phyloP scores from a whole-genome alignment of 1,140 invertebrate species.

The Epicauta chinensis region DNA sequence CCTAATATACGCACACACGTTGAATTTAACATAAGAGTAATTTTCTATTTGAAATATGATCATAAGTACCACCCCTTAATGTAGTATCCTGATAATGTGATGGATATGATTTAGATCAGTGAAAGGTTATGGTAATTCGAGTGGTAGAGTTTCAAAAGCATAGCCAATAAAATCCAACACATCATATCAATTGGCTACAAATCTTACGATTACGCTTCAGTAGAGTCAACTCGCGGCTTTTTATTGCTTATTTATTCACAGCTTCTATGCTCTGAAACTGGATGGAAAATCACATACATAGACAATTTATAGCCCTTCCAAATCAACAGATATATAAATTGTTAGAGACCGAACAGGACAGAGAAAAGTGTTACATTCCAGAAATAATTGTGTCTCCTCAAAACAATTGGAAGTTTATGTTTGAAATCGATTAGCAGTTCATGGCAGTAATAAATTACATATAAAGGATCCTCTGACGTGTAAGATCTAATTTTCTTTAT shows the following conservation, averaged over 20 bases:
- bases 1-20: neutral
- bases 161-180: slow-evolving; percentile 19
- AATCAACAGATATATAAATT: no score
- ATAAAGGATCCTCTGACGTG: no score
- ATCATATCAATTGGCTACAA: slow-evolving; percentile 30
- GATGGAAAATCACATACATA: slow-evolving; percentile 9
- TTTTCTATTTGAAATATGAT: slow-evolving; percentile 10
- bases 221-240: slow-evolving; percentile 16
- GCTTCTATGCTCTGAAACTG: neutral
- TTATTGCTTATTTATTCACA: slow-evolving; percentile 29
- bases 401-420: no score
- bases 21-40: slow-evolving; percentile 3
- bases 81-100: neutral
- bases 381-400: no score
- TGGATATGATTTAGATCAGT: slow-evolving; percentile 23
- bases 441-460: no score
- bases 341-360: no score
- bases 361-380: no score
- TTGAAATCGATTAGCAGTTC: no score
- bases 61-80: neutral
- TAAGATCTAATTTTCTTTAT: no score
- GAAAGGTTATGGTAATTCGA: slow-evolving; percentile 29
- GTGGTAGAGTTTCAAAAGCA: slow-evolving; percentile 20
- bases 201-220: slow-evolving; percentile 21
- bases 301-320: no score